Percentiles rank a stretch among this genome's conserved stretches.
These are phyloP conservation scores for Electrophaes corylata DNA, from an alignment of 2,888 invertebrate species.

Conservation along the genomic window DNA sequence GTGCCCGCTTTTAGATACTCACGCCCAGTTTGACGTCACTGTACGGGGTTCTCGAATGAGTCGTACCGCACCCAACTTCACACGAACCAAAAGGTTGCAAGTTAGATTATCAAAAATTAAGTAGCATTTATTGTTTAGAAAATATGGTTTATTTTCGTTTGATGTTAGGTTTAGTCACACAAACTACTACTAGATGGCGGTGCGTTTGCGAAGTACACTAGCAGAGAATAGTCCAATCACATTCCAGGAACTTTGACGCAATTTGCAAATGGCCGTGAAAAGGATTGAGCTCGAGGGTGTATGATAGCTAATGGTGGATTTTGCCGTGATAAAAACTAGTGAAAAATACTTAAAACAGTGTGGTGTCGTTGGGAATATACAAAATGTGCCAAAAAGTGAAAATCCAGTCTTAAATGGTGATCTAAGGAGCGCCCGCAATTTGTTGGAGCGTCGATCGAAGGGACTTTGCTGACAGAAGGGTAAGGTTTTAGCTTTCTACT, in stretches of 20 bases:
- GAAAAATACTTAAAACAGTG: constrained; percentile 71
- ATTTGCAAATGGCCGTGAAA: constrained; percentile 85
- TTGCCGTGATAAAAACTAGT: constrained; percentile 76
- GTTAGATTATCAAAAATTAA: constrained; percentile 31
- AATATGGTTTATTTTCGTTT: constrained; percentile 43
- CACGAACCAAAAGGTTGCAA: constrained; percentile 53
- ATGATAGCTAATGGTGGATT: constrained; percentile 77
- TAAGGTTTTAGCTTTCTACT: constrained; percentile 71
- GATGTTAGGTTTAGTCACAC: constrained; percentile 48
- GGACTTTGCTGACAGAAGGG: constrained; percentile 80
- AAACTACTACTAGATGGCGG: constrained; percentile 59
- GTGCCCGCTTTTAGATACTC: constrained; percentile 63
- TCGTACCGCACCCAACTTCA: constrained; percentile 79
- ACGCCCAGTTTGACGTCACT: constrained; percentile 85
- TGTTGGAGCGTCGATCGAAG: constrained; percentile 76
- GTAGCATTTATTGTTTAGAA: constrained; percentile 34
- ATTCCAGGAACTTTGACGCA: constrained; percentile 80
- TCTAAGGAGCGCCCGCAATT: constrained; percentile 74
- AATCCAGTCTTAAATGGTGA: constrained; percentile 81
- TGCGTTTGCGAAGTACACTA: constrained; percentile 58
- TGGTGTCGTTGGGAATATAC: constrained; percentile 73
- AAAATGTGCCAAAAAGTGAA: constrained; percentile 84
- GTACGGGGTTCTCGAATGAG: constrained; percentile 74
- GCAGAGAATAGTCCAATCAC: constrained; percentile 78
- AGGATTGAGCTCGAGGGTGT: constrained; percentile 80